Base-by-base conservation (phyloP, 2,797 vertebrate species). In the Sebastes diaconus region DNA sequence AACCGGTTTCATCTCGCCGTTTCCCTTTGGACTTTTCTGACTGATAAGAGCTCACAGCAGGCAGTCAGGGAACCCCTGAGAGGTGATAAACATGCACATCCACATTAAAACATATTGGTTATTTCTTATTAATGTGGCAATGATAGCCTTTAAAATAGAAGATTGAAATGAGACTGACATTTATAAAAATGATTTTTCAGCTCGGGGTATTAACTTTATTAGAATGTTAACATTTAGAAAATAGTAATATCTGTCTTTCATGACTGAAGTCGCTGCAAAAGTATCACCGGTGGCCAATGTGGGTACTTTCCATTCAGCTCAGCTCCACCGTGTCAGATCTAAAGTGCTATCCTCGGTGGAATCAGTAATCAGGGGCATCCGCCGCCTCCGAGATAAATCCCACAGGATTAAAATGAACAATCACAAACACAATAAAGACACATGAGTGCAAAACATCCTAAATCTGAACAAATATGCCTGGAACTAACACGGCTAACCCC, bases 11-110 rank as follows among this genome's bases (percentile, higher is more conserved):
- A 83, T 83, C 52, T 81, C 4, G 9, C 25, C 0, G 27, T 36
- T 72, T 81, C 22, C 13, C 72, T 25, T 82, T 11, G 57, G 22
- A 75, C n/a, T 4, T 57, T 22, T 22, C 34, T 65, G 66, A 77
- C 73, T 54, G 82, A 88, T 85, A 79, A 81, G 36, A 78, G 55
- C 13, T 55, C 72, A 69, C 46, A 65, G 64, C 63, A n/a, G 55
- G 77, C 22, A 10, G 81, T 30, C 30, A 27, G n/a, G 27, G 42
- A 69, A 27, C n/a, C 14, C 5, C n/a, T 10, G 39, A 54, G 55
- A 25, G 50, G 24, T 8, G 68, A 54, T 71, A 32, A 50, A 13
- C 10, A 57, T n/a, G 39, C 7, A 80, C 39, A n/a, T 18, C 29
- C 50, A 29, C 24, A 55, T 42, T 39, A 29, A 73, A 65, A 61